Evolutionary conservation across 2,113 vertebrate species (phyloP).

Genomic region (Myotis brandtii): DNA sequence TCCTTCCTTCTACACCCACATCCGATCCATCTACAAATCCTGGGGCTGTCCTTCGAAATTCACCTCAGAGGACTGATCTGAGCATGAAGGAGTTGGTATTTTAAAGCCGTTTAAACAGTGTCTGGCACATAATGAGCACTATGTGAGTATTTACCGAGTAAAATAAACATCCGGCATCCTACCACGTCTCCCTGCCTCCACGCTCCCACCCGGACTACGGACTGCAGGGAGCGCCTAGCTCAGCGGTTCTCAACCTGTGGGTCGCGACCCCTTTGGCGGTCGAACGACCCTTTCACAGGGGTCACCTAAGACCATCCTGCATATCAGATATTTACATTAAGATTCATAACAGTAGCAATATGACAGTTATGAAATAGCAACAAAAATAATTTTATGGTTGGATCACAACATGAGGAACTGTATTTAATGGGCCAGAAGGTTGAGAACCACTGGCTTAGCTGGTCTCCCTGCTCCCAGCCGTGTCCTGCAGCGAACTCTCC

Average conservation of each 20-base stretch:
- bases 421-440: too few relatives aligned
- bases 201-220: not conserved
- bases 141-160: not conserved
- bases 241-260: too few relatives aligned
- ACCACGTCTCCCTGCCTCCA: not conserved
- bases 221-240: not conserved
- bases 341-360: too few relatives aligned
- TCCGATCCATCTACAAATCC: conserved; percentile 14
- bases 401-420: too few relatives aligned
- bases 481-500: not conserved
- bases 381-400: too few relatives aligned
- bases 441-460: too few relatives aligned
- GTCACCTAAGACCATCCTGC: too few relatives aligned
- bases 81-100: not conserved
- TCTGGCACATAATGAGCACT: not conserved
- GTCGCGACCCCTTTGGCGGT: too few relatives aligned
- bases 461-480: not conserved
- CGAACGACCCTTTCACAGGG: too few relatives aligned
- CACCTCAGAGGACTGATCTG: not conserved
- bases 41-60: not conserved
- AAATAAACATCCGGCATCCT: not conserved
- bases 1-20: not conserved
- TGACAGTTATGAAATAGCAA: too few relatives aligned
- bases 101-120: not conserved
- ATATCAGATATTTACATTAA: too few relatives aligned